phyloP scores from a whole-genome alignment of 2,888 invertebrate species.

The Alsophila aescularia region DNA sequence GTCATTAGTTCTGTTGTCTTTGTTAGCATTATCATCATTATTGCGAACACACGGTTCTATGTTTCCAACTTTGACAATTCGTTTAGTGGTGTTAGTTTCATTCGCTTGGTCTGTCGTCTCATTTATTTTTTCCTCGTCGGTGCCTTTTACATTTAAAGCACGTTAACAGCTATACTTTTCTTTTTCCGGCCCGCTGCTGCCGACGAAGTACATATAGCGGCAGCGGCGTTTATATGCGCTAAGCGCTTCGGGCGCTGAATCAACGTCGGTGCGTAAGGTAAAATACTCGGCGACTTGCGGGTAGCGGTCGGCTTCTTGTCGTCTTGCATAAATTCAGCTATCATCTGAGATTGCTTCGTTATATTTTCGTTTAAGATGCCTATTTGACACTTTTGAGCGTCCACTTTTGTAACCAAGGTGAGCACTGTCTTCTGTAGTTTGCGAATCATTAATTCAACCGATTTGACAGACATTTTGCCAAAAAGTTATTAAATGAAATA shows the following conservation, averaged over 20 bases:
- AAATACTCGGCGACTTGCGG: not conserved
- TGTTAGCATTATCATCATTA: not conserved
- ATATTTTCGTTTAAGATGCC: not conserved
- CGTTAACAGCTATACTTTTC: not conserved
- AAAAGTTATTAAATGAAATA: too few relatives aligned
- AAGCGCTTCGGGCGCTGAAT: not conserved
- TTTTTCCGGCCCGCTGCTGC: not conserved
- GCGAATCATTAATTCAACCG: not conserved
- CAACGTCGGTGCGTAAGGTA: not conserved
- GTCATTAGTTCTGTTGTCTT: not conserved
- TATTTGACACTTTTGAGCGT: not conserved
- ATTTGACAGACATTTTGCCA: too few relatives aligned
- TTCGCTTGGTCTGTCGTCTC: not conserved
- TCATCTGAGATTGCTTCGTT: slow-evolving; percentile 2
- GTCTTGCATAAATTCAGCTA: not conserved
- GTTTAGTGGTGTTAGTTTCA: not conserved
- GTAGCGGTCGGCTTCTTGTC: not conserved
- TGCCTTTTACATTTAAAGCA: not conserved
- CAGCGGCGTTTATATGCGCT: too few relatives aligned
- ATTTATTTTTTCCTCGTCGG: too few relatives aligned
- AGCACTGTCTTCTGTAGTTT: slow-evolving; percentile 1
- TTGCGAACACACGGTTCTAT: not conserved
- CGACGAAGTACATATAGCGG: not conserved
- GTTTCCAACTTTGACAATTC: too few relatives aligned
- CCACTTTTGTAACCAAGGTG: too few relatives aligned